Evolutionary conservation across 2,888 invertebrate genomes (phyloP), one percentile per base, ranked within the genome.

Genomic region (Ochropacha duplaris): DNA sequence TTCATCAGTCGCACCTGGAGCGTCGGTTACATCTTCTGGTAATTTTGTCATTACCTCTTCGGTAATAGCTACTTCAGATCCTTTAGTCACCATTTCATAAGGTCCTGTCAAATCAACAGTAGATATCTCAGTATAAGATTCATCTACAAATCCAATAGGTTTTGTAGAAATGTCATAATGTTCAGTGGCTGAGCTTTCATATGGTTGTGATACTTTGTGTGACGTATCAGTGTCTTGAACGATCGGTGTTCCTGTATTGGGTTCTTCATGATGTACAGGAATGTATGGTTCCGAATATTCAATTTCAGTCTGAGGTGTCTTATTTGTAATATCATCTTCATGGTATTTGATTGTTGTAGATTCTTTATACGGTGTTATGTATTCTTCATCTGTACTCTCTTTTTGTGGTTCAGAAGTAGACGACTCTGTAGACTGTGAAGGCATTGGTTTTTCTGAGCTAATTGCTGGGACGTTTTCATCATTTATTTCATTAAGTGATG

Each of bases 21-120:
- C 4, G 49, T 55, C 31, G 9, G 44, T 52, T 24, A 19, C 12
- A 26, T 61, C 61, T 16, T 57, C 52, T 12, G 58, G 19, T 22
- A 39, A 50, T 50, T 60, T 52, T 36, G 60, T 61, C 54, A 54
- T 55, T 62, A 56, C 54, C 12, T 60, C 50, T 0, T 57, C 56
- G 28, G 51, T 50, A 34, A 50, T 54, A n/a, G 50, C 39, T 12
- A 50, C 22, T 9, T 55, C 55, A 5, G 36, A n/a, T 36, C n/a
- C 49, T 0, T 57, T 55, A 36, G 54, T 50, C 2, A 44, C 8
- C 14, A 9, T 0, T 9, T 44, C 44, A 9, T 44, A 19, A 52
- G 16, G 16, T 51, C 28, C 16, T 16, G 52, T 31, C 8, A 52
- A 31, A 31, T 31, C 52, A 12, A 9, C 9, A 12, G 4, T 26